phyloP scores from a whole-genome alignment of 2,888 invertebrate species.

The Pherbina coryleti region DNA sequence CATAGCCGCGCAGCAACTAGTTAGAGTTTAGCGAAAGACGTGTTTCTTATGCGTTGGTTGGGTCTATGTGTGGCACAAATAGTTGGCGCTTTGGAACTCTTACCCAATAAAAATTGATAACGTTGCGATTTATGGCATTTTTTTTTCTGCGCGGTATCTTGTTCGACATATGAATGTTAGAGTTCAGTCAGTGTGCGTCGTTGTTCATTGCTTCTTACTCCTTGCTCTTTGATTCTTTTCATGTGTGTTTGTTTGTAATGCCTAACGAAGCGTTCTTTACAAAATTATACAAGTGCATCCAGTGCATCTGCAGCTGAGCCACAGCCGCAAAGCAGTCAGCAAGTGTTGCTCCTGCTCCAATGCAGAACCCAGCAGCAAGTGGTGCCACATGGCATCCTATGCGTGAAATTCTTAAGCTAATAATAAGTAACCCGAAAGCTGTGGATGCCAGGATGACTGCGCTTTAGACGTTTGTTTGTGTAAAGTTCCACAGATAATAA shows the following conservation, averaged over 20 bases:
- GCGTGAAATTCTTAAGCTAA: too few relatives aligned
- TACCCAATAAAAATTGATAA: conserved; percentile 18
- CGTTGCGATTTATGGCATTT: neutral
- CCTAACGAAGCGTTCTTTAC: too few relatives aligned
- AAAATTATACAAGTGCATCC: neutral
- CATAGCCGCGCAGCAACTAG: neutral
- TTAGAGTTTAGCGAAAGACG: neutral
- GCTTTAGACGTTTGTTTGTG: too few relatives aligned
- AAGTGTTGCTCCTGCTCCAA: neutral
- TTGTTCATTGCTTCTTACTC: too few relatives aligned
- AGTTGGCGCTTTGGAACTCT: neutral
- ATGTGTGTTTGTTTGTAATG: too few relatives aligned
- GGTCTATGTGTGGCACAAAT: neutral
- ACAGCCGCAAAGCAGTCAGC: neutral
- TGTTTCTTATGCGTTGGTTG: neutral
- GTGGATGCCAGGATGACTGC: too few relatives aligned
- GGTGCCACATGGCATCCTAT: too few relatives aligned
- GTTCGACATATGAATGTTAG: neutral
- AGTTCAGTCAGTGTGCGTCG: too few relatives aligned
- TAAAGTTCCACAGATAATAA: too few relatives aligned
- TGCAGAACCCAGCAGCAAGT: too few relatives aligned
- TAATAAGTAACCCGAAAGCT: too few relatives aligned
- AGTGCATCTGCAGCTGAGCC: neutral
- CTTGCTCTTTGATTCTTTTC: too few relatives aligned
- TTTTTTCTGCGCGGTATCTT: neutral